phyloP scores from a whole-genome alignment of 2,888 invertebrate species.

The Gastrophysa polygoni region DNA sequence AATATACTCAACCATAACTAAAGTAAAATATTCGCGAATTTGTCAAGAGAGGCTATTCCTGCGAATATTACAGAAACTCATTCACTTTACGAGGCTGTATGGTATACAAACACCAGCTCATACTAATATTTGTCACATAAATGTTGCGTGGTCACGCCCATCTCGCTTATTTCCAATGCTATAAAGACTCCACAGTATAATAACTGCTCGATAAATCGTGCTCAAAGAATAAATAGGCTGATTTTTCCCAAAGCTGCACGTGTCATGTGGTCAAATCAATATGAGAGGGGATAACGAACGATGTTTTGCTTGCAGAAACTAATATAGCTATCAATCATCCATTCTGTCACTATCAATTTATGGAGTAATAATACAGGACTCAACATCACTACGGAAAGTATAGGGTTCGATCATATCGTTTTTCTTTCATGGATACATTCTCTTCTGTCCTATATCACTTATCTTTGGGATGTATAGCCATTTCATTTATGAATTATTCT shows the following conservation, averaged over 20 bases:
- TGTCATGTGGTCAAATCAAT: slow-evolving; percentile 1
- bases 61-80: slow-evolving; percentile 16
- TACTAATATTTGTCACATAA: slow-evolving; percentile 29
- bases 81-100: slow-evolving; percentile 21
- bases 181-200: slow-evolving; percentile 27
- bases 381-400: background rate
- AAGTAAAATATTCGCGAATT: slow-evolving; percentile 18
- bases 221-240: slow-evolving; percentile 31
- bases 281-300: slow-evolving; percentile 4
- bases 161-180: slow-evolving; percentile 21
- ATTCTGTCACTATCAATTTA: background rate
- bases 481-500: no score
- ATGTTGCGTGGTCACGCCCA: slow-evolving; percentile 23
- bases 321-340: background rate
- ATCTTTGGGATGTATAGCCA: background rate
- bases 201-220: slow-evolving; percentile 36
- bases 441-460: background rate
- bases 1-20: slow-evolving; percentile 12
- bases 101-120: slow-evolving; percentile 23
- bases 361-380: background rate
- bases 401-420: background rate
- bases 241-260: slow-evolving; percentile 22
- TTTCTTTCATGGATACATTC: background rate
- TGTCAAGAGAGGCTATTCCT: slow-evolving; percentile 15
- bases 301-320: background rate